A percentile compares a stretch with the other conserved stretches of the same genome.
Evolutionary conservation across 1,140 invertebrate species (phyloP).

Genomic region (Leptinotarsa texana): DNA sequence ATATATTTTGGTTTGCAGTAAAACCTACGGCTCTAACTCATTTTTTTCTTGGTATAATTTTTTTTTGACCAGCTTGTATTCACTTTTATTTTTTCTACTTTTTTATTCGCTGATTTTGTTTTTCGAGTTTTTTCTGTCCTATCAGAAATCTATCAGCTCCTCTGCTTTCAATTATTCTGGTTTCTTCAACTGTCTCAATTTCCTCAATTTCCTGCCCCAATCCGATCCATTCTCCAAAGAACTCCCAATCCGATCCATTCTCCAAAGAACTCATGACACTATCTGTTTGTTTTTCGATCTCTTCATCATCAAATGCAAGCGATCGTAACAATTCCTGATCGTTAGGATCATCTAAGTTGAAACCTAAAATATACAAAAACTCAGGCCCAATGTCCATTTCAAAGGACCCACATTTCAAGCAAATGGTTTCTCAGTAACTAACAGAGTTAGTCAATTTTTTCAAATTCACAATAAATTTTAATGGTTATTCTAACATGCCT

Average conservation of each 20-base stretch:
- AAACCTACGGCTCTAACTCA: background rate
- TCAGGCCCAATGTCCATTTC: conserved; percentile 23
- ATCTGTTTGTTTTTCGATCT: conserved; percentile 1
- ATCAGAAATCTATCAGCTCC: background rate
- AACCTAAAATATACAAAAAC: conserved; percentile 16
- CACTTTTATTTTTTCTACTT: background rate
- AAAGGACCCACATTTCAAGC: background rate
- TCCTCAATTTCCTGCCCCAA: conserved; percentile 22
- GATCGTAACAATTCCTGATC: conserved; percentile 15
- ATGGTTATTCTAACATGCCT: no score
- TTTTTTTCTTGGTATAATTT: background rate
- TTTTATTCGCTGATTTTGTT: background rate
- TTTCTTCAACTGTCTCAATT: background rate
- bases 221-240: conserved; percentile 10
- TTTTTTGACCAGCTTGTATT: background rate
- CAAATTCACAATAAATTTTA: no score
- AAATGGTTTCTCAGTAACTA: no score
- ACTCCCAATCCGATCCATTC: conserved; percentile 3
- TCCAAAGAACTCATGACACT: conserved; percentile 2
- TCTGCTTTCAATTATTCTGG: background rate
- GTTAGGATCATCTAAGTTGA: conserved; percentile 14
- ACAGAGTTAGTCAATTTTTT: no score
- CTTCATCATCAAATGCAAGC: conserved; percentile 19
- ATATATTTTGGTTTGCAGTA: background rate
- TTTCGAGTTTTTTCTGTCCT: background rate